Conservation (phyloP, 2,113 vertebrate genomes). For the Muscicapa adusta region DNA sequence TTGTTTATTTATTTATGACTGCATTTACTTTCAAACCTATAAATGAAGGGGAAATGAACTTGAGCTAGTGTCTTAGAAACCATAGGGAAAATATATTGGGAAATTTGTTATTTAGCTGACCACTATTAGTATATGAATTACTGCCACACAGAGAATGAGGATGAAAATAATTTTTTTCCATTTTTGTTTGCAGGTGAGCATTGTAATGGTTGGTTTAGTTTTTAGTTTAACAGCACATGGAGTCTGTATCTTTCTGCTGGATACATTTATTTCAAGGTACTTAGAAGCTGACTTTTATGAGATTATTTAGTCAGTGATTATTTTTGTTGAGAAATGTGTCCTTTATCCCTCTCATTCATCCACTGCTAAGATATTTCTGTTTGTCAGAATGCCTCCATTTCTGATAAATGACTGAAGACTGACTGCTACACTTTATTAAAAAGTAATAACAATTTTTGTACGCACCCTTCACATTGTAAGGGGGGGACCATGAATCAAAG, state of each 20-base stretch:
- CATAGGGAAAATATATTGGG: not conserved
- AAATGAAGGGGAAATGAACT: not conserved
- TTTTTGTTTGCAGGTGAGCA: constrained; percentile 20
- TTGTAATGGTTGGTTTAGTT: constrained; percentile 52
- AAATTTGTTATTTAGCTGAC: not conserved
- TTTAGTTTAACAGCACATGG: constrained; percentile 62
- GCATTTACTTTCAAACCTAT: not conserved
- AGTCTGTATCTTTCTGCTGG: constrained; percentile 67
- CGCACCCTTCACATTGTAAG: constrained; percentile 96
- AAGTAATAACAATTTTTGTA: constrained; percentile 99
- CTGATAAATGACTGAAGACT: constrained; percentile 98
- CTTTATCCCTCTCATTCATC: constrained; percentile 83
- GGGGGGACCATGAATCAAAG: constrained; percentile 98
- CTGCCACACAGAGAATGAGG: not conserved
- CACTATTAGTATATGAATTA: not conserved
- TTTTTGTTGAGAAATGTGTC: constrained; percentile 83
- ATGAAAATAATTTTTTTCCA: not conserved
- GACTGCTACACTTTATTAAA: constrained; percentile 99
- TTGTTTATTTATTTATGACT: not conserved
- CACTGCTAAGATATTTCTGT: constrained; percentile 80
- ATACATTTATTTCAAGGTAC: constrained; percentile 78
- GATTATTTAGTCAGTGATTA: constrained; percentile 80
- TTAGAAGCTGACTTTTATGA: constrained; percentile 81
- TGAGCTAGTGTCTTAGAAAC: not conserved
- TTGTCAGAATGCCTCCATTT: constrained; percentile 79